Evolutionary conservation across 2,113 vertebrate genomes (phyloP), one percentile per base, ranked within the genome.

Genomic region (Acanthisitta chloris): DNA sequence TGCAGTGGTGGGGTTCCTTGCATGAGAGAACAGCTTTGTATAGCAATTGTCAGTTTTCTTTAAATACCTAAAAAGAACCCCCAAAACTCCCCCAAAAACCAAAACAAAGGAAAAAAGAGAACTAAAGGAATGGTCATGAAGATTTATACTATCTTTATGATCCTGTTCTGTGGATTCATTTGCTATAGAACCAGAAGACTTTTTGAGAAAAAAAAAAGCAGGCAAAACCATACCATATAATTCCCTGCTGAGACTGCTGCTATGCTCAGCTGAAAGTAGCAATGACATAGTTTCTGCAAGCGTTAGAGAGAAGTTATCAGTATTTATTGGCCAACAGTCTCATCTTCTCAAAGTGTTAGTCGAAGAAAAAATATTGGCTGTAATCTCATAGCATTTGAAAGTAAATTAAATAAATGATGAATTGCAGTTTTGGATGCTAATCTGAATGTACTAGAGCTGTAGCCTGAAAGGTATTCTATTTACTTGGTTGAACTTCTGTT

Each of bases 341-440:
- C 3, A 3, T 65, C 28, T 58, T 65, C 38, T 72, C 76, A 82
- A 66, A 48, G 20, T 40, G 9, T 23, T 57, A 43, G 31, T 45
- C 24, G 28, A 33, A 48, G 5, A 43, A 93, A 92, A 94, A 86
- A 11, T 10, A 2, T 61, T 70, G 52, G 3, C 31, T 93, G 12
- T 14, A 82, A 31, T 92, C 31, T 84, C 57, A 74, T 4, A 61
- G 1, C 15, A 36, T 52, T 78, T 94, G 23, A 36, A 90, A 40
- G 7, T 45, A 67, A 88, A 82, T 82, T 86, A 86, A 90, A 86
- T 38, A 85, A 81, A 76, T 17, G 10, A 88, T 74, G 36, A 86
- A 70, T 26, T 86, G 45, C 43, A 31, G 8, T 6, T 92, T 93
- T 89, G 66, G 15, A 77, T 40, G 19, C 25, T 74, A 5, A 26